Evolutionary conservation across 2,888 invertebrate genomes (phyloP).

Genomic region (Chironomus riparius): DNA sequence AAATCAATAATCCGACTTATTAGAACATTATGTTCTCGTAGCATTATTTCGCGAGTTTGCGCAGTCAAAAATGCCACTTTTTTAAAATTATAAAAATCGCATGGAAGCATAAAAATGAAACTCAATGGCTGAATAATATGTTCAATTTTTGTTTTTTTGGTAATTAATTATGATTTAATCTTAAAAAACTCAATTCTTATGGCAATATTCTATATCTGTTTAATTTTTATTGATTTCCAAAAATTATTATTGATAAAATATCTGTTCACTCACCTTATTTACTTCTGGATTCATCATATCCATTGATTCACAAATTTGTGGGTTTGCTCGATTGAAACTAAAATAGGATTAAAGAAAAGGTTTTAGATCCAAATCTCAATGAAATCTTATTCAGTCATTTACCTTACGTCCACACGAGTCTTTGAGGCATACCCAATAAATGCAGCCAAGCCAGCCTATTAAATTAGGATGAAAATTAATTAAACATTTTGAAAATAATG

Average conservation of each 20-base stretch:
- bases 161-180: background rate
- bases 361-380: background rate
- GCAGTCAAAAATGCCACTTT: background rate
- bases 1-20: too few relatives aligned
- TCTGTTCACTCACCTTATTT: conserved; percentile 38
- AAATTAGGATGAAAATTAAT: conserved; percentile 31
- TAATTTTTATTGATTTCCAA: too few relatives aligned
- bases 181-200: too few relatives aligned
- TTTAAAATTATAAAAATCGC: background rate
- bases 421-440: conserved; percentile 33
- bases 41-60: too few relatives aligned
- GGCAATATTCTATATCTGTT: too few relatives aligned
- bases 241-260: background rate
- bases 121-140: background rate
- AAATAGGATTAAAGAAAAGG: background rate
- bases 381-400: background rate
- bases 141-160: too few relatives aligned
- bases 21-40: too few relatives aligned
- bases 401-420: conserved; percentile 38
- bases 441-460: conserved; percentile 31
- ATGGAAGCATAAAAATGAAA: conserved; percentile 22
- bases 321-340: conserved; percentile 29
- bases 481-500: conserved; percentile 44
- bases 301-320: conserved; percentile 32
- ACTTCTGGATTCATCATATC: conserved; percentile 41